Base-by-base conservation (phyloP, 53 echinoderm and acorn worm genomes). In the Luidia sarsii region DNA sequence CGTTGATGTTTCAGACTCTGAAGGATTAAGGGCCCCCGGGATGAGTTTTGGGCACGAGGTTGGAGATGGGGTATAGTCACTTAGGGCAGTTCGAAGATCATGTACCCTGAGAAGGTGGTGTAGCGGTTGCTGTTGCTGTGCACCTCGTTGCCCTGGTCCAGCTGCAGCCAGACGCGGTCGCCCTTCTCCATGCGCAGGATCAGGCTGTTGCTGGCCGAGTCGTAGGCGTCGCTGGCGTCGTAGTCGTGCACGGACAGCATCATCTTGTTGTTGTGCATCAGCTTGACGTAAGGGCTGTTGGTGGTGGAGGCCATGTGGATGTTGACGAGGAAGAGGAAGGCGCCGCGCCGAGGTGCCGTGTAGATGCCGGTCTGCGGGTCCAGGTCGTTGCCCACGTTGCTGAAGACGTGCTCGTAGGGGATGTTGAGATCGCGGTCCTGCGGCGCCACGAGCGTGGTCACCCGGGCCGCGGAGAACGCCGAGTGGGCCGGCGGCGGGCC, bases 271-370 rank as follows among this genome's bases (percentile, higher is more conserved):
- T 95, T 92, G 41, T 83, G 68, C 95, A 95, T 92, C 14, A 95
- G 89, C 68, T 95, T 95, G 3, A 95, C 95, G 62, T 92, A 95
- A 20, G 95, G 95, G 79, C 84, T 89, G 86, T 89, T 95, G 39
- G 89, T 89, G 23, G 89, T 89, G 1, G 95, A 92, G 7, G 95
- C 95, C 81, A 87, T 90, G 77, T 95, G 95, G 36, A 95, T 84
- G 50, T 95, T 87, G 65, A 95, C 71, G 51, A 87, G 67, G 83
- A 95, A 95, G 49, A 85, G 67, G 60, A 87, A 95, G 23, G 89
- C 95, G 20, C 95, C 95, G 11, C 46, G 20, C 0, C 65, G 74
- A 0, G 89, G 89, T 3, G 87, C 87, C 0, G 87, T 89, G 79
- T 83, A 95, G 46, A 87, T 75, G 8, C 95, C 95, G 5, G 95